These are phyloP conservation scores for Oscarella lobularis DNA, from an alignment of 37 sponge, comb jelly and placozoan genomes.

Conservation along the genomic window DNA sequence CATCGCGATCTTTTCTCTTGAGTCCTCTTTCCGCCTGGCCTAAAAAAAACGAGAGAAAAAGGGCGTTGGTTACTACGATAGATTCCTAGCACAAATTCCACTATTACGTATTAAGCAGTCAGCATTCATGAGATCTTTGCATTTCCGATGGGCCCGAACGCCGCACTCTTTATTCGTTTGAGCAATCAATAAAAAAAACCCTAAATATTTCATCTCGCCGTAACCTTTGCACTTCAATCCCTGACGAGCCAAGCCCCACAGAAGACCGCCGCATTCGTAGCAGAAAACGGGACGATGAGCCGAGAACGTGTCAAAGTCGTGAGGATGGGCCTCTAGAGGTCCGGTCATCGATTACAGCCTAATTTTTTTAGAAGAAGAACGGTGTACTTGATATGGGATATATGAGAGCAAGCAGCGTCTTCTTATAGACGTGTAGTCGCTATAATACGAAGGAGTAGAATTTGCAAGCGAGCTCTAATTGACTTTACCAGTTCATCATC, in stretches of 20 bases:
- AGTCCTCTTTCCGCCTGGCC: neutral
- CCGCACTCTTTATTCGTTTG: neutral
- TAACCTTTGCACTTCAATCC: neutral
- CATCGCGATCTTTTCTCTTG: neutral
- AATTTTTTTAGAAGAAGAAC: too few species aligned
- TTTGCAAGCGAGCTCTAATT: too few species aligned
- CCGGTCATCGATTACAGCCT: too few species aligned
- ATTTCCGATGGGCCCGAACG: neutral
- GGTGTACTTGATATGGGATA: neutral
- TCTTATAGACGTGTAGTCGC: neutral
- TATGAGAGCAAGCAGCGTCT: neutral
- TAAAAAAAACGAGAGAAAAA: neutral
- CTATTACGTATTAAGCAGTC: neutral
- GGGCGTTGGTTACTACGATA: neutral
- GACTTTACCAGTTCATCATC: too few species aligned
- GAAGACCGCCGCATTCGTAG: neutral
- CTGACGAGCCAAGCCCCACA: neutral
- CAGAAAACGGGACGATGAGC: neutral
- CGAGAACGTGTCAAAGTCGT: neutral
- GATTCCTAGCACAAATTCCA: too few species aligned
- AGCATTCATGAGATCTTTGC: neutral
- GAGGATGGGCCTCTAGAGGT: neutral
- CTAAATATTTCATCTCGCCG: too few species aligned
- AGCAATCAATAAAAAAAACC: too few species aligned
- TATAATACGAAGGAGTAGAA: too few species aligned